Evolutionary conservation across 1,140 invertebrate species (phyloP).

Genomic region (Zaprionus ghesquierei): DNA sequence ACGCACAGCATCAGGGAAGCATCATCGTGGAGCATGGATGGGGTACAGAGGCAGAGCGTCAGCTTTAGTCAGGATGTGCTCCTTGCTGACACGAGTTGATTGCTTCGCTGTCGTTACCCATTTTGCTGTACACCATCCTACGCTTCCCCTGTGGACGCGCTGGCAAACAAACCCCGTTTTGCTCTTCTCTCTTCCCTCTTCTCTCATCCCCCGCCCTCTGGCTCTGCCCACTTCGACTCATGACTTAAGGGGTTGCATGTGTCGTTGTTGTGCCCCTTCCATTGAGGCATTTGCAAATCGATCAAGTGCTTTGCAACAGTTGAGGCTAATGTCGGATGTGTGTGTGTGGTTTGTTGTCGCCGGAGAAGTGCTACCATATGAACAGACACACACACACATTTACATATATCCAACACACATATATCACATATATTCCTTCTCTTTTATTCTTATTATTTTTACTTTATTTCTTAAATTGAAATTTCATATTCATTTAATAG

Average conservation of each 20-base stretch:
- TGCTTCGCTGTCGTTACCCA: constrained; percentile 41
- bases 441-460: background rate
- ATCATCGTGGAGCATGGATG: too few species aligned
- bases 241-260: constrained; percentile 51
- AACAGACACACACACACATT: background rate
- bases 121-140: constrained; percentile 22
- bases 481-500: background rate
- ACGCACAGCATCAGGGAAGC: constrained; percentile 4
- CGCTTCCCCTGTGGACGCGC: constrained; percentile 51
- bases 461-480: background rate
- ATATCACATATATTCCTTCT: too few species aligned
- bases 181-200: background rate
- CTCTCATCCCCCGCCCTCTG: background rate
- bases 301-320: constrained; percentile 23
- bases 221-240: constrained; percentile 11
- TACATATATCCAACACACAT: background rate
- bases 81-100: constrained; percentile 60
- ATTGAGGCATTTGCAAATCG: constrained; percentile 34
- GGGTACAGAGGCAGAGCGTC: constrained; percentile 18
- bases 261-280: background rate
- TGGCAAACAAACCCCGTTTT: constrained; percentile 25
- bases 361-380: background rate
- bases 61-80: constrained; percentile 48
- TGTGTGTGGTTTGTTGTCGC: background rate
- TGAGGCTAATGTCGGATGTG: constrained; percentile 14